Percentiles rank a stretch among this genome's conserved stretches.
Evolutionary conservation across 2,888 invertebrate species (phyloP).

Genomic region (Tipula lateralis): DNA sequence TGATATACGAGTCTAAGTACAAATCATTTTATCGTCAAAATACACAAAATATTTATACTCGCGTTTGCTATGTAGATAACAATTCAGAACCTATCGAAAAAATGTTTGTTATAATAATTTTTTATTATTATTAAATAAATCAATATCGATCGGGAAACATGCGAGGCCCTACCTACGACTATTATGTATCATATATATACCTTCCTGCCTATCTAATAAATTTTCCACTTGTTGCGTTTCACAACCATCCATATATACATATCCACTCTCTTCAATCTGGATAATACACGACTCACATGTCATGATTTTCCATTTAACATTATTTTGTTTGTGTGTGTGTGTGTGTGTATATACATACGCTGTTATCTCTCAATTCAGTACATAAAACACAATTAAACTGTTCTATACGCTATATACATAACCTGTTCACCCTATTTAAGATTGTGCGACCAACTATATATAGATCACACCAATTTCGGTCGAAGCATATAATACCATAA

Average conservation of each 20-base stretch:
- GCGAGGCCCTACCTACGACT: not conserved
- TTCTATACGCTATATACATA: not conserved
- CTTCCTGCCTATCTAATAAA: not conserved
- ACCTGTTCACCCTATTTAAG: not conserved
- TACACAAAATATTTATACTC: too few relatives aligned
- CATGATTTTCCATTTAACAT: not conserved
- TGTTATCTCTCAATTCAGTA: not conserved
- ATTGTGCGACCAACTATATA: not conserved
- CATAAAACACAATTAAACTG: not conserved
- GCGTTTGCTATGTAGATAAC: too few relatives aligned
- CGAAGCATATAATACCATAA: not conserved
- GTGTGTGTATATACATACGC: not conserved
- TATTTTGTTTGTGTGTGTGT: not conserved
- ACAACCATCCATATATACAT: not conserved
- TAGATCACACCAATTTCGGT: not conserved
- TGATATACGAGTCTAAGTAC: too few relatives aligned
- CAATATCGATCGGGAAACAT: not conserved
- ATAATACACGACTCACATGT: not conserved
- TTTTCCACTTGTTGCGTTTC: not conserved
- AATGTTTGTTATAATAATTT: not conserved
- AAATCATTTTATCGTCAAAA: too few relatives aligned
- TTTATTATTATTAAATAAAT: not conserved
- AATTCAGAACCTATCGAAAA: not conserved
- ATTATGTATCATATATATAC: too few relatives aligned
- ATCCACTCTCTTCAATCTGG: not conserved